phyloP scores from a whole-genome alignment of 2,888 invertebrate genomes.

The Myopa testacea region DNA sequence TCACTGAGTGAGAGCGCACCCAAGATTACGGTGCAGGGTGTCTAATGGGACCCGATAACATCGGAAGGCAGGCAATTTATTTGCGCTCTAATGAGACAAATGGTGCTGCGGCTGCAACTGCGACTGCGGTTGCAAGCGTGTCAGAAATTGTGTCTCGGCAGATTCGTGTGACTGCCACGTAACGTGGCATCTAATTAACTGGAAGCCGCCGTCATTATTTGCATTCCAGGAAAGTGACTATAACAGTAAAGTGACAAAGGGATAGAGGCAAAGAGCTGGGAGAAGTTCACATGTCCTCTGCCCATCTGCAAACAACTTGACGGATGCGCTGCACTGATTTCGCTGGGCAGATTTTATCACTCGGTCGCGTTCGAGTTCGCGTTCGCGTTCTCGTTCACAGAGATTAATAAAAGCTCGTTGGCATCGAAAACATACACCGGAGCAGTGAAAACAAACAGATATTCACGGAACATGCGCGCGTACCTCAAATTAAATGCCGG shows the following conservation, averaged over 20 bases:
- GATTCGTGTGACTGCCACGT: not conserved
- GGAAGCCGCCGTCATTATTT: constrained; percentile 24
- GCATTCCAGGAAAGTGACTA: constrained; percentile 26
- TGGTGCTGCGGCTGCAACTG: not conserved
- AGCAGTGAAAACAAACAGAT: constrained; percentile 5
- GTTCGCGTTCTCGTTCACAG: not conserved
- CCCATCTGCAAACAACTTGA: not conserved
- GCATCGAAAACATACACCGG: not conserved
- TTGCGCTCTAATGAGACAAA: constrained; percentile 23
- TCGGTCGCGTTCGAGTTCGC: not conserved
- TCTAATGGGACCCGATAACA: constrained; percentile 19
- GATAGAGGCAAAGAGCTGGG: not conserved
- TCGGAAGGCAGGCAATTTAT: constrained; percentile 6
- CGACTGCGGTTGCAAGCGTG: too few species aligned
- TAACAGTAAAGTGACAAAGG: not conserved
- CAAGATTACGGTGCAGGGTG: not conserved
- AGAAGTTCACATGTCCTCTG: constrained; percentile 30
- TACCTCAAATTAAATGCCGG: constrained; percentile 30
- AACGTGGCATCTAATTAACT: constrained; percentile 11
- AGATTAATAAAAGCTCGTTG: not conserved
- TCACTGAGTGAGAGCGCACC: not conserved
- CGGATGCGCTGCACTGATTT: not conserved
- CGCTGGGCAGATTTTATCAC: constrained; percentile 2
- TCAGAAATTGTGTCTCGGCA: not conserved
- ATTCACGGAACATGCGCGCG: constrained; percentile 21